phyloP scores from a whole-genome alignment of 2,113 vertebrate genomes.

The Labeo catla region DNA sequence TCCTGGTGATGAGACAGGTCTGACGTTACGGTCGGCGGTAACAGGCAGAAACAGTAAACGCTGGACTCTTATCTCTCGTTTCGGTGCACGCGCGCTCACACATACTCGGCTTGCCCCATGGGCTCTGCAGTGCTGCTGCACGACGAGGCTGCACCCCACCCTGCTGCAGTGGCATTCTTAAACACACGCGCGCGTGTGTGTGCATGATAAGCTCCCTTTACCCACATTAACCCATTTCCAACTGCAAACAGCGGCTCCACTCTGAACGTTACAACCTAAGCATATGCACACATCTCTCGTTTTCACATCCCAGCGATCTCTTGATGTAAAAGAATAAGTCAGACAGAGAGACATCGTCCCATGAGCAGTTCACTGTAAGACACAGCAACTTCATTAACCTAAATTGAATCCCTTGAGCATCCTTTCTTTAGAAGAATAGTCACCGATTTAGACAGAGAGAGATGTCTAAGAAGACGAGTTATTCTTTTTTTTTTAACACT shows the following conservation, averaged over 20 bases:
- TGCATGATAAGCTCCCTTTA: constrained; percentile 39
- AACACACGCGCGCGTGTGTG: background rate
- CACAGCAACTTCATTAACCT: constrained; percentile 28
- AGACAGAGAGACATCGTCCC: background rate
- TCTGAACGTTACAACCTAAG: constrained; percentile 5
- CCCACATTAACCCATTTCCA: constrained; percentile 46
- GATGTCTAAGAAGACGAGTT: constrained; percentile 12
- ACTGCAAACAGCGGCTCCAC: constrained; percentile 36
- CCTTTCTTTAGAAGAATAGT: background rate
- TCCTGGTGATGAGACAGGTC: background rate
- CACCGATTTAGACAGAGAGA: constrained; percentile 5
- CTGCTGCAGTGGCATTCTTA: constrained; percentile 57
- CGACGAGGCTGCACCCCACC: constrained; percentile 56
- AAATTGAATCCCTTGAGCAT: background rate
- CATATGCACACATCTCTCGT: background rate
- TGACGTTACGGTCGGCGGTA: constrained; percentile 40
- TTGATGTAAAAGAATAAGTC: background rate
- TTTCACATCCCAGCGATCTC: background rate
- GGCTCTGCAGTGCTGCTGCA: constrained; percentile 58
- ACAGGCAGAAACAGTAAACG: constrained; percentile 21
- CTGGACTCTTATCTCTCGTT: constrained; percentile 9
- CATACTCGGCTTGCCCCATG: constrained; percentile 42
- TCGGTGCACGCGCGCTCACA: background rate
- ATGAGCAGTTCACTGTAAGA: constrained; percentile 6
- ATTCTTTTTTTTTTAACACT: background rate